These are phyloP conservation scores for Fopius arisanus DNA, from an alignment of 1,140 invertebrate genomes.

Conservation along the genomic window DNA sequence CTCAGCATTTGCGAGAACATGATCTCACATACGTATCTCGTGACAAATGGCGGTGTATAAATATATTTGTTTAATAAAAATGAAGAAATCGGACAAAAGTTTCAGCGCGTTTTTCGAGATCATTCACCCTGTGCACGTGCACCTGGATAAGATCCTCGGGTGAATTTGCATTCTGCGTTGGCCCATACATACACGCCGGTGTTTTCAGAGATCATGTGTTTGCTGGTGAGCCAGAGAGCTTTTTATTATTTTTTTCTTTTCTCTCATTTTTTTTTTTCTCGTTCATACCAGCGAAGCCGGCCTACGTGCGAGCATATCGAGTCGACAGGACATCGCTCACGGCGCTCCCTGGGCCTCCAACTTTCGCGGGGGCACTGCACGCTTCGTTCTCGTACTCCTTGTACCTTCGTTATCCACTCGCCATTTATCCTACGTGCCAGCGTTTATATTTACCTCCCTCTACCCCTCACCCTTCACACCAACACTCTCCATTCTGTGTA, in stretches of 20 bases:
- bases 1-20: no score
- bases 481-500: not conserved
- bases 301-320: conserved; percentile 36
- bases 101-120: conserved; percentile 36
- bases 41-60: not conserved
- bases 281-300: not conserved
- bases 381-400: conserved; percentile 53
- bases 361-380: conserved; percentile 36
- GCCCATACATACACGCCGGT: conserved; percentile 41
- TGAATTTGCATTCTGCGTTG: conserved; percentile 49
- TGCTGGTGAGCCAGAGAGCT: not conserved
- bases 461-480: conserved; percentile 9
- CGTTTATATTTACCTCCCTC: conserved; percentile 37
- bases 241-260: not conserved
- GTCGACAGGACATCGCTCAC: conserved; percentile 57
- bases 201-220: conserved; percentile 22
- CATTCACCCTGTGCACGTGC: conserved; percentile 50
- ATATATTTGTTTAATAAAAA: not conserved
- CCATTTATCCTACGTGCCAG: conserved; percentile 52
- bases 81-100: not conserved
- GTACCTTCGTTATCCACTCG: conserved; percentile 59
- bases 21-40: no score
- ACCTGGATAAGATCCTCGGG: conserved; percentile 47
- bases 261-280: not conserved
- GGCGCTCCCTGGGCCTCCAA: conserved; percentile 49